Base-by-base conservation (phyloP, 2,113 vertebrate species). In the Aramus guarauna region DNA sequence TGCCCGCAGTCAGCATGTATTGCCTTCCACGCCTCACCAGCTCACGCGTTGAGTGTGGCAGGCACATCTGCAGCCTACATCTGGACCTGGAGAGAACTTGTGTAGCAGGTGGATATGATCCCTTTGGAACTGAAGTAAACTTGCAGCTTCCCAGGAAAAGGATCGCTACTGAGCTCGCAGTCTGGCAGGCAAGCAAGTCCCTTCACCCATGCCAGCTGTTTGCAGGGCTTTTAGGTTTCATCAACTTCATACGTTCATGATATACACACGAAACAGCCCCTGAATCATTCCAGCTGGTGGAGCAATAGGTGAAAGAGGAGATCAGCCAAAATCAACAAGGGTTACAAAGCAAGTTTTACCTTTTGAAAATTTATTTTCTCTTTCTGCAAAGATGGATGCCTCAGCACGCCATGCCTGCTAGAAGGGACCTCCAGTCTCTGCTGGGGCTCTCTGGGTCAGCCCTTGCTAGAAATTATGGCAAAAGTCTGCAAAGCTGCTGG, bases 261-360 rank as follows among this genome's bases (percentile, higher is more conserved):
- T 41, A 76, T 26, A 62, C 62, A 85, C 69, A 82, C 5, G 6
- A 85, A 96, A 79, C 66, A 79, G 74, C 53, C 47, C 66, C 89
- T 34, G 66, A 53, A 79, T 67, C 11, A 1, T 91, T 91, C 78
- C 94, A 96, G 81, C 63, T 91, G 52, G 41, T 95, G 95, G 67
- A 95, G 97, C 84, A 96, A 97, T 83, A 95, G 89, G 58, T 67
- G 37, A 55, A 56, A 58, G 59, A 67, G 45, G 26, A 89, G 95
- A 97, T 85, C 87, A 95, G 94, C 97, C 96, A 97, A 96, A 96
- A 96, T 91, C 92, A 96, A 97, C 81, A 96, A 8, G 58, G 58
- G 45, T 94, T 94, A 83, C 92, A 85, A 72, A 94, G 78, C 88
- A 86, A 67, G 9, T 86, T 93, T 83, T 74, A 32, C 53, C 21